A percentile compares a stretch with the other conserved stretches of the same genome.
These are phyloP conservation scores for Napeogenes sylphis DNA, from an alignment of 2,888 invertebrate genomes.

Conservation along the genomic window DNA sequence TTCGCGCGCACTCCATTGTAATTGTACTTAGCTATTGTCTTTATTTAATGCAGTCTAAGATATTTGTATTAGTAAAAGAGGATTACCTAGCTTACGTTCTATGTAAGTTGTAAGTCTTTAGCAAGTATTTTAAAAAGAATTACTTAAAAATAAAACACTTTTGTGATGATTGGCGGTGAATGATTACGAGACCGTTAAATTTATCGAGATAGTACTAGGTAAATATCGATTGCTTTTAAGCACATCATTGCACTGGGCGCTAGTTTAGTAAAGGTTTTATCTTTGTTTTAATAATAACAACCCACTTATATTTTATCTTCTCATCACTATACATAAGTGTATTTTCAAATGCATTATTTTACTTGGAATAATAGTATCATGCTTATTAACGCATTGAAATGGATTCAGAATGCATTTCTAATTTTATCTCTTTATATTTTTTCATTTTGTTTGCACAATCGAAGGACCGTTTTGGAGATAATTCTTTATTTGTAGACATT, in stretches of 20 bases:
- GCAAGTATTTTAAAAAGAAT: no score
- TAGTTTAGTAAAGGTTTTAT: conserved; percentile 16
- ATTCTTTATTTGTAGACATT: conserved; percentile 64
- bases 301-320: conserved; percentile 17
- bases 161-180: no score
- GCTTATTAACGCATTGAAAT: conserved; percentile 47
- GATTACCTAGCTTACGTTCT: not conserved
- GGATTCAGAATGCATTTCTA: conserved; percentile 14
- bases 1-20: conserved; percentile 43
- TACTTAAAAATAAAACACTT: no score
- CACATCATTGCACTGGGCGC: conserved; percentile 6
- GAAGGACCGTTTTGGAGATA: conserved; percentile 47
- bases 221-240: not conserved
- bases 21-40: conserved; percentile 39
- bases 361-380: conserved; percentile 46
- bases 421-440: conserved; percentile 48
- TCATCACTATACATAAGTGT: conserved; percentile 17
- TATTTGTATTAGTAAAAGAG: not conserved
- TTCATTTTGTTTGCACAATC: conserved; percentile 57
- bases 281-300: conserved; percentile 17
- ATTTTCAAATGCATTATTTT: conserved; percentile 32
- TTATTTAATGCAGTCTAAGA: conserved; percentile 28
- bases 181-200: no score
- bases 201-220: not conserved
- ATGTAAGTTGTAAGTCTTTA: no score